These are phyloP conservation scores for Sycophaga agraensis DNA, from an alignment of 1,140 invertebrate genomes.

Conservation along the genomic window DNA sequence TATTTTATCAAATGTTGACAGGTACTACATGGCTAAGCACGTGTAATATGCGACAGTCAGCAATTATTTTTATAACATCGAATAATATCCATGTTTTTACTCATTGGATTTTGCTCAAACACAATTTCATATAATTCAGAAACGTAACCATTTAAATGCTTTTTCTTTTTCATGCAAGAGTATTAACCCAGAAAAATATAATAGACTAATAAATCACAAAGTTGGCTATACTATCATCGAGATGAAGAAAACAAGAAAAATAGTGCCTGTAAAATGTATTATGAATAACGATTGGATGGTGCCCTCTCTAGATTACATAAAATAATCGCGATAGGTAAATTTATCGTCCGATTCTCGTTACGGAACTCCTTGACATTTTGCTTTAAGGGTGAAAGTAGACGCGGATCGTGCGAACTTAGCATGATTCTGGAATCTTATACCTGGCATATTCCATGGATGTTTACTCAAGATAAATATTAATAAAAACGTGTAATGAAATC, in stretches of 20 bases:
- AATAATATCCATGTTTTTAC: too few relatives aligned
- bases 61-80: neutral
- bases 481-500: too few relatives aligned
- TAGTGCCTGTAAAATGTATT: neutral
- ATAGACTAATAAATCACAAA: constrained; percentile 23
- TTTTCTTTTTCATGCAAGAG: neutral
- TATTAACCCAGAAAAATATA: constrained; percentile 17
- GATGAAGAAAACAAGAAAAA: constrained; percentile 1
- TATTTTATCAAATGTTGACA: too few relatives aligned
- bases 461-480: too few relatives aligned
- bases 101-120: neutral
- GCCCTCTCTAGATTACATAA: constrained; percentile 11
- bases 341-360: constrained; percentile 4
- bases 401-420: constrained; percentile 34
- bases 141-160: neutral
- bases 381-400: constrained; percentile 42
- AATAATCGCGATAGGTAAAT: constrained; percentile 2
- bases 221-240: neutral
- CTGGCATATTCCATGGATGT: too few relatives aligned
- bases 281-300: constrained; percentile 8
- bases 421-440: constrained; percentile 12
- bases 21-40: too few relatives aligned
- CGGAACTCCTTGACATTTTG: constrained; percentile 43
- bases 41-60: neutral
- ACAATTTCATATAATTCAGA: neutral